phyloP scores from a whole-genome alignment of 2,888 invertebrate species.

The Tenthredo notha region DNA sequence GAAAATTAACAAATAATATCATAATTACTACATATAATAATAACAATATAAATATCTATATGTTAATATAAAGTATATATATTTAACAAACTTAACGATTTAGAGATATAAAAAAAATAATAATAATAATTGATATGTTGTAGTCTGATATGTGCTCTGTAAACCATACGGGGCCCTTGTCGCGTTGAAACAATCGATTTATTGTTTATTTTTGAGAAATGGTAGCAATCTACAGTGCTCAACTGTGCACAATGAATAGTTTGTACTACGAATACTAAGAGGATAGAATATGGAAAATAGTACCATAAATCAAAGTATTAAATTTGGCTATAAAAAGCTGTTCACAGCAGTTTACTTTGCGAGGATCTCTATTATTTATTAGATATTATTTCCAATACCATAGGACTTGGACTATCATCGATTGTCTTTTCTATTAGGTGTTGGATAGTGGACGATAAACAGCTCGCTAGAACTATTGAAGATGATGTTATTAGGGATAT shows the following conservation, averaged over 20 bases:
- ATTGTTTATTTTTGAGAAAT: slow-evolving; percentile 42
- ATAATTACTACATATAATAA: slow-evolving; percentile 43
- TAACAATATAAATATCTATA: slow-evolving; percentile 47
- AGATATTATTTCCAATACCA: not conserved
- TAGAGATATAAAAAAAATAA: not conserved
- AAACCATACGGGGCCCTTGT: slow-evolving; percentile 35
- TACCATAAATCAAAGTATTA: not conserved
- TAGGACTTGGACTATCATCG: not conserved
- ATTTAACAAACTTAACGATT: slow-evolving; percentile 43
- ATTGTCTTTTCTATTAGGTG: slow-evolving; percentile 9
- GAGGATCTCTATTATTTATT: not conserved
- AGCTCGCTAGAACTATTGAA: not conserved
- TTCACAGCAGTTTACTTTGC: not conserved
- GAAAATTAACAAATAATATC: slow-evolving; percentile 46
- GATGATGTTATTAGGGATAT: not conserved
- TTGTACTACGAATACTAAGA: slow-evolving; percentile 36
- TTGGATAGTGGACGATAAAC: not conserved
- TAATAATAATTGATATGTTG: slow-evolving; percentile 43
- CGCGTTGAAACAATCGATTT: slow-evolving; percentile 52
- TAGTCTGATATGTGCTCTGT: slow-evolving; percentile 49
- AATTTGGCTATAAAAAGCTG: not conserved
- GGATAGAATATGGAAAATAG: not conserved
- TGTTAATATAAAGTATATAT: slow-evolving; percentile 47
- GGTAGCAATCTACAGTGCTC: slow-evolving; percentile 39
- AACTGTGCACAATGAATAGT: slow-evolving; percentile 50